Evolutionary conservation across 2,797 vertebrate species (phyloP).

Genomic region (Diplodus puntazzo): DNA sequence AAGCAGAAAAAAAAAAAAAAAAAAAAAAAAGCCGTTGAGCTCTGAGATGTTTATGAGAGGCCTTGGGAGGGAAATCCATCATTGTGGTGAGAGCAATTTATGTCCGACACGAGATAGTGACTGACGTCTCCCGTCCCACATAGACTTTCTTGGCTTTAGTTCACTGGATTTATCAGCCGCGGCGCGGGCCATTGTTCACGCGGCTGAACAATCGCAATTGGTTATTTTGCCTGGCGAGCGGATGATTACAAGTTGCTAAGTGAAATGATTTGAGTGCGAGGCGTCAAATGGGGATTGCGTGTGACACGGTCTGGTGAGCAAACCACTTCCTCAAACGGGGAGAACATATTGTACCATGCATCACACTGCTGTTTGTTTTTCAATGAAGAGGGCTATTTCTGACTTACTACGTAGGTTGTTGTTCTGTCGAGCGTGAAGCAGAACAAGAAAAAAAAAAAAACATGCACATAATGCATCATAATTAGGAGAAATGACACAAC

Average conservation of each 20-base stretch:
- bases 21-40: slow-evolving; percentile 15
- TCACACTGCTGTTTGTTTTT: slow-evolving; percentile 59
- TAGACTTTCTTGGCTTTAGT: slow-evolving; percentile 54
- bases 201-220: slow-evolving; percentile 7
- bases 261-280: slow-evolving; percentile 49
- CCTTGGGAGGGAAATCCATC: slow-evolving; percentile 81
- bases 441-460: rapidly evolving
- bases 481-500: not conserved
- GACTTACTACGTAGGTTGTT: slow-evolving; percentile 9
- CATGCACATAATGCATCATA: not conserved
- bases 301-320: slow-evolving; percentile 72
- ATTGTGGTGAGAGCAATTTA: slow-evolving; percentile 70
- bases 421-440: slow-evolving; percentile 18
- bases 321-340: slow-evolving; percentile 81
- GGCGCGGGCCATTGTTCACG: slow-evolving; percentile 19
- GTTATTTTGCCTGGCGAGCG: slow-evolving; percentile 30
- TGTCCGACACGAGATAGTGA: slow-evolving; percentile 70
- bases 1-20: slow-evolving; percentile 16
- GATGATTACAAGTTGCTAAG: slow-evolving; percentile 35
- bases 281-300: slow-evolving; percentile 23
- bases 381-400: slow-evolving; percentile 48
- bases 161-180: slow-evolving; percentile 30
- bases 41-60: slow-evolving; percentile 78
- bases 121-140: slow-evolving; percentile 63
- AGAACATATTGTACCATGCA: slow-evolving; percentile 78